Evolutionary conservation across 2,113 vertebrate species (phyloP).

Genomic region (Corythaixoides concolor): DNA sequence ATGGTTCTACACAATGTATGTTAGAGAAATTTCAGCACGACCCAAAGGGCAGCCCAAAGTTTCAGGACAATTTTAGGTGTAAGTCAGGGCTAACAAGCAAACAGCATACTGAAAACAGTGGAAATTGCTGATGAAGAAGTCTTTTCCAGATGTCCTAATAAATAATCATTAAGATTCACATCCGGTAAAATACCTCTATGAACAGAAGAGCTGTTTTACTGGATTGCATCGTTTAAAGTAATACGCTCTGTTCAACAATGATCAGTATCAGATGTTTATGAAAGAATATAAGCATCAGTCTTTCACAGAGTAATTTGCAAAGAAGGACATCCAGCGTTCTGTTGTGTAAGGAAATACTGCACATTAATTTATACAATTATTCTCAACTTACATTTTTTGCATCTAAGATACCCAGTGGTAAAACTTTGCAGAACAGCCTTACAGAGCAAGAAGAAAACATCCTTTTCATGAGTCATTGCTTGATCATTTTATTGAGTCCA

Average conservation of each 20-base stretch:
- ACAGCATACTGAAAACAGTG: not conserved
- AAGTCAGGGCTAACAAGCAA: not conserved
- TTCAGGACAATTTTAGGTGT: not conserved
- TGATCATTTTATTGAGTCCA: not conserved
- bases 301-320: not conserved
- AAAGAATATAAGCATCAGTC: not conserved
- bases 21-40: not conserved
- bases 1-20: not conserved
- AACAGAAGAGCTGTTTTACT: not conserved
- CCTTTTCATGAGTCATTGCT: not conserved
- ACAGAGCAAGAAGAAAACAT: not conserved
- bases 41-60: not conserved
- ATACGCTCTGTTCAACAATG: not conserved
- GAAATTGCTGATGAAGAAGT: not conserved
- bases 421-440: not conserved
- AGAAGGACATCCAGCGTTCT: not conserved
- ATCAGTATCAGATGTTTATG: not conserved
- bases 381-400: not conserved
- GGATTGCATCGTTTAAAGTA: not conserved
- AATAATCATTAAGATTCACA: not conserved
- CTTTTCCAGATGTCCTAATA: not conserved
- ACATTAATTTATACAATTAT: not conserved
- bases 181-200: not conserved
- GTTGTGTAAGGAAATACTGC: not conserved
- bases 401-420: not conserved